Conservation (phyloP, 2,797 vertebrate genomes). For the Hephaestus fuliginosus region DNA sequence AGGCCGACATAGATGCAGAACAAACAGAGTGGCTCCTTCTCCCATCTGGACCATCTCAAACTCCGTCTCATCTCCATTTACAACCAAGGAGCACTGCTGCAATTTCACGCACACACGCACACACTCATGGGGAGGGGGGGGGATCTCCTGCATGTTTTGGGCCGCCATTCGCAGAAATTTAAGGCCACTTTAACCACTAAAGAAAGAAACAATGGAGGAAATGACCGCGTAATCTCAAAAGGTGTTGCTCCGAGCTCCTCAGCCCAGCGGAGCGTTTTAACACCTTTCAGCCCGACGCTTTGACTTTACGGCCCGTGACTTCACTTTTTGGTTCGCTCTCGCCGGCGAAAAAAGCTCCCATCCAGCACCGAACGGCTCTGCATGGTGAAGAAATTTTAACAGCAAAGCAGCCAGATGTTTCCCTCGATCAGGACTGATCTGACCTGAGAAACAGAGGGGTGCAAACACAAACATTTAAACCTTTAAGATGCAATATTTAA, state of each 20-base stretch:
- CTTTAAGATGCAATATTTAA: background rate
- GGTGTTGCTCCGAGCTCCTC: background rate
- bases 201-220: background rate
- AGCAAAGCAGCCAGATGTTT: background rate
- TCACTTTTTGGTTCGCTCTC: background rate
- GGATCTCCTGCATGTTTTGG: background rate
- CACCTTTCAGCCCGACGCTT: too few species aligned
- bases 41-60: slow-evolving; percentile 56
- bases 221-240: too few species aligned
- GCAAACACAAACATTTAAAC: background rate
- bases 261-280: background rate
- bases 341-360: too few species aligned
- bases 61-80: slow-evolving; percentile 34
- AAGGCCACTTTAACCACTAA: background rate
- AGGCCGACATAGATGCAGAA: slow-evolving; percentile 36
- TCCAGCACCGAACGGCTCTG: too few species aligned
- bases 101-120: slow-evolving; percentile 1
- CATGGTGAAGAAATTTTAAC: too few species aligned
- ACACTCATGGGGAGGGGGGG: too few species aligned
- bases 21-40: slow-evolving; percentile 46
- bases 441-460: background rate
- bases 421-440: background rate
- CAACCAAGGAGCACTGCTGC: background rate
- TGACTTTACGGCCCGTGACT: background rate
- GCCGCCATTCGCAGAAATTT: background rate